Evolutionary conservation across 2,797 vertebrate species (phyloP).

Genomic region (Malurus splendens): DNA sequence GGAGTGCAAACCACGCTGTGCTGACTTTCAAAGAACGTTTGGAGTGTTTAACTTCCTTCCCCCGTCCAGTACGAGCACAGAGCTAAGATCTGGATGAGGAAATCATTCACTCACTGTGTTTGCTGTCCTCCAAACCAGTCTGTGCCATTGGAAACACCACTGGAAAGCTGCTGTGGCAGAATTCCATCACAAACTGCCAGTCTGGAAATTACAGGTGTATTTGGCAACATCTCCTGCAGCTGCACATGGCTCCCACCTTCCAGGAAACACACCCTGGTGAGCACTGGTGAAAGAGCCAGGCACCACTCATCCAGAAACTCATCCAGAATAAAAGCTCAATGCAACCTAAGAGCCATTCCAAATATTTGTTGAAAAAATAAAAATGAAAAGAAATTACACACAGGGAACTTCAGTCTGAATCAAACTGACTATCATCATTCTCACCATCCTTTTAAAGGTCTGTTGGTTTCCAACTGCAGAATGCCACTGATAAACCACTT

Average conservation of each 20-base stretch:
- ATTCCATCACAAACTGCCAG: neutral
- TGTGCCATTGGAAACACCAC: neutral
- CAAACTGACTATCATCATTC: neutral
- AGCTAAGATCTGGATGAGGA: neutral
- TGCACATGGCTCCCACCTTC: neutral
- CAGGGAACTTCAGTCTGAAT: neutral
- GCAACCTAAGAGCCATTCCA: neutral
- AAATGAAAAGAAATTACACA: rapidly evolving
- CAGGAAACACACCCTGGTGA: neutral
- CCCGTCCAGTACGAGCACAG: neutral
- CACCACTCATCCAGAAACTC: neutral
- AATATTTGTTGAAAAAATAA: neutral
- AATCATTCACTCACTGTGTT: neutral
- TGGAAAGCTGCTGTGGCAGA: neutral
- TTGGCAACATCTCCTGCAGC: neutral
- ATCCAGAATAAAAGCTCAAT: neutral
- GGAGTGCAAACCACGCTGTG: neutral
- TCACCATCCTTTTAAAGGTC: neutral
- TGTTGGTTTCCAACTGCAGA: neutral
- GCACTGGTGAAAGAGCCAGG: neutral
- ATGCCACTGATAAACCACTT: neutral
- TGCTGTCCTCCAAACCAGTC: neutral
- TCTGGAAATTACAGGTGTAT: neutral
- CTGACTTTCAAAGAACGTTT: neutral
- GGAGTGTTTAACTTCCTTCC: neutral